Base-by-base conservation (phyloP, 2,113 vertebrate species). In the Beaufortia kweichowensis region DNA sequence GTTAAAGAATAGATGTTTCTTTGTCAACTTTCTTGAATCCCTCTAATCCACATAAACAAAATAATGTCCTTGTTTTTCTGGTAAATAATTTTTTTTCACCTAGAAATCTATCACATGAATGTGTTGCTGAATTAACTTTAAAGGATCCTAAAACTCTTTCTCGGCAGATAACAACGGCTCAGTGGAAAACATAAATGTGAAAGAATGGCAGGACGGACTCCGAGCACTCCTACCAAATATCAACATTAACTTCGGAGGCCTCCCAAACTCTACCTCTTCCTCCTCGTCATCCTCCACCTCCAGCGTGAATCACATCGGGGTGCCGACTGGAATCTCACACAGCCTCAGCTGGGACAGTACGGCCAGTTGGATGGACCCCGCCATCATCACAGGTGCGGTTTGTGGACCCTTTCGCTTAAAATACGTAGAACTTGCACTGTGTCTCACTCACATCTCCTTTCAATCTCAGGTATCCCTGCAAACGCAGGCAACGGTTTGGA, bases 221-320 rank as follows among this genome's bases (percentile, higher is more conserved):
- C 94, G 96, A 93, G 97, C 97, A 87, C 97, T 99, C 89, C 92
- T 99, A 90, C 97, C 97, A 90, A 99, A 99, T 93, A 98, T 99
- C 92, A 99, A 99, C 93, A 98, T 99, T 93, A 99, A 95, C 93
- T 99, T 99, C 88, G 97, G 96, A 91, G 97, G 96, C 90, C 95
- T 98, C 91, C 95, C 95, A 88, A 98, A 95, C 94, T 95, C 94
- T 88, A 93, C 94, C 68, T 91, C 91, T 17, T 92, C 91, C 59
- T 92, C 91, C 62, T 93, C 92, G 70, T 92, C 91, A 63, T 96
- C 96, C 83, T 96, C 96, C 86, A 95, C 95, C 88, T 97, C 95
- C 94, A 96, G 95, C 92, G 95, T 97, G 91, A 96, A 94, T 90
- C 96, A 98, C 94, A 95, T 95, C 84, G 96, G 95, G 86, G 93